Conservation (phyloP, 2,797 vertebrate species). For the Neomorphus geoffroyi region DNA sequence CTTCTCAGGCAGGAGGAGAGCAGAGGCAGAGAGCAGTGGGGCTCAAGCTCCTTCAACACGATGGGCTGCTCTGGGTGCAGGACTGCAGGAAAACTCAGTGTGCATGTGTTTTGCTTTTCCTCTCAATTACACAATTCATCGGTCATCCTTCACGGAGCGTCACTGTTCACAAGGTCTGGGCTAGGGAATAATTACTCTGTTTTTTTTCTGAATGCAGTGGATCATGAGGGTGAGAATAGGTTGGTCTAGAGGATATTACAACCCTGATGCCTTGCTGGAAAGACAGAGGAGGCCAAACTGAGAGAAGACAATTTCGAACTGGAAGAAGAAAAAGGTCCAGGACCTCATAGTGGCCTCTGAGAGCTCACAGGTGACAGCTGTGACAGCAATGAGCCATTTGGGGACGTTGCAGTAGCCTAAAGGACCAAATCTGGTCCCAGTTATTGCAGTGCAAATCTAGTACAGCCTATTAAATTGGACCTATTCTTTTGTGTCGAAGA, state of each 20-base stretch:
- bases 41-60: rapidly evolving
- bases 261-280: neutral
- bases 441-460: neutral
- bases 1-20: neutral
- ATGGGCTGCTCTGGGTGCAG: neutral
- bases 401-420: neutral
- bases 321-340: neutral
- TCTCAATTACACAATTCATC: neutral
- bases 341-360: neutral
- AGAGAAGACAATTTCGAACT: neutral
- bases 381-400: neutral
- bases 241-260: neutral
- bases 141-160: neutral
- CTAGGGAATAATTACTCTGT: neutral
- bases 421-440: neutral
- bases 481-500: neutral
- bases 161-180: neutral
- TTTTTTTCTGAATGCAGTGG: neutral
- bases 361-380: neutral
- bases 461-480: neutral
- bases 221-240: neutral
- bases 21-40: neutral
- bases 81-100: neutral
- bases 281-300: neutral
- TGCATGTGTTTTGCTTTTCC: neutral